These are phyloP conservation scores for Bos indicus DNA, from an alignment of 2,113 vertebrate genomes.

Conservation along the genomic window DNA sequence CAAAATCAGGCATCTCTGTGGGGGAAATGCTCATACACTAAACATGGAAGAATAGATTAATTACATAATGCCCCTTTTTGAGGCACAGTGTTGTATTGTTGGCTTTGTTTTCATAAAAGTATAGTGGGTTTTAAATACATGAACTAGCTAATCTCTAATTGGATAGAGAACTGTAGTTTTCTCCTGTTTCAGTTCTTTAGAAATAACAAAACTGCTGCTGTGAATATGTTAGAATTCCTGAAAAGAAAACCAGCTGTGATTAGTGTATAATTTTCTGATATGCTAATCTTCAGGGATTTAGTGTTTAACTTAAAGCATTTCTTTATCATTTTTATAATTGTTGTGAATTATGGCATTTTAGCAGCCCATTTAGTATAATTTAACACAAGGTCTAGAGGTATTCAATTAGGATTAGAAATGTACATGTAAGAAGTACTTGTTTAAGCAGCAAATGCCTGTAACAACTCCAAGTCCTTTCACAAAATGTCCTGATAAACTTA, in stretches of 20 bases:
- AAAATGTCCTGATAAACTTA: neutral
- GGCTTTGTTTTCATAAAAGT: slow-evolving; percentile 18
- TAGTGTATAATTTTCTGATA: slow-evolving; percentile 26
- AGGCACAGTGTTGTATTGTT: neutral
- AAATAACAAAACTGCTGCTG: slow-evolving; percentile 39
- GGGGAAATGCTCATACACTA: slow-evolving; percentile 4
- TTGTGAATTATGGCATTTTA: slow-evolving; percentile 12
- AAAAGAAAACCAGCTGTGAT: neutral
- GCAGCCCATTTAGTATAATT: neutral
- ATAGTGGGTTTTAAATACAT: slow-evolving; percentile 29
- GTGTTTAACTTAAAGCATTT: slow-evolving; percentile 27
- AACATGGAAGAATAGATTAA: slow-evolving; percentile 30
- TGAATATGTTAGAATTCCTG: neutral
- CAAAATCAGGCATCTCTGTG: slow-evolving; percentile 22
- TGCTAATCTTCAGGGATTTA: neutral
- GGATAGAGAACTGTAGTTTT: neutral
- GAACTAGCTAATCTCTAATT: slow-evolving; percentile 29
- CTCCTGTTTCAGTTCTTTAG: slow-evolving; percentile 32
- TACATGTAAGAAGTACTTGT: neutral
- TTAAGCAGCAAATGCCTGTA: neutral
- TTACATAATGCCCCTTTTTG: slow-evolving; percentile 9
- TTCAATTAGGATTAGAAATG: neutral
- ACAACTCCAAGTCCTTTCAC: neutral
- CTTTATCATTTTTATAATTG: slow-evolving; percentile 21
- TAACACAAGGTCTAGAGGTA: neutral